Evolutionary conservation across 1,140 invertebrate genomes (phyloP), one percentile per base, ranked within the genome.

Genomic region (Cotesia chilonis): DNA sequence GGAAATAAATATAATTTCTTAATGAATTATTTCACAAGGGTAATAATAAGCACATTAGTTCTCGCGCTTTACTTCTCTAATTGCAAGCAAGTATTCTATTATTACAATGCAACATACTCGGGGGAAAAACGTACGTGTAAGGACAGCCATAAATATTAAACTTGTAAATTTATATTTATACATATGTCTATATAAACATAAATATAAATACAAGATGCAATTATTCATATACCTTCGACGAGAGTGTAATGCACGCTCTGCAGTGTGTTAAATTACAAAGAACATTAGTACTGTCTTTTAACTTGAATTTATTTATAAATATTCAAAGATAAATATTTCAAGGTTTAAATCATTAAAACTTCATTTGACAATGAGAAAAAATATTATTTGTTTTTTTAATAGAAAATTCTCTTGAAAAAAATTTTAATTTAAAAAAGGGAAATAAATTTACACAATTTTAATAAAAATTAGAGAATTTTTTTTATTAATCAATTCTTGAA

Each of bases 241-340:
- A 17, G 20, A 17, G n/a, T 57, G 54, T 17, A 57, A 57, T 57
- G 20, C 20, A 57, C 12, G 54, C 4, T 57, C 54, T 57, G 12
- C 12, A 55, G 54, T 57, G 54, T 57, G 54, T 57, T 57, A 57
- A 57, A 57, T 57, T 57, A 57, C 54, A 14, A 57, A 57, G 54
- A 3, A 14, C 54, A 57, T 57, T 57, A 57, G 7, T 57, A n/a
- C 41, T 57, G 59, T 61, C 59, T 28, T 28, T 35, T 28, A 35
- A 28, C 28, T 35, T 7, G 6, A 28, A 17, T 61, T 61, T 28
- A 61, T 61, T 17, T 61, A 61, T 20, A 61, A 12, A 61, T 35
- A 35, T 61, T 28, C 28, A 61, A 28, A 61, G 14, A 61, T 61
- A 28, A 20, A 17, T 57, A 4, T 57, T 14, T 20, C 17, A 57